Evolutionary conservation across 2,888 invertebrate genomes (phyloP).

Genomic region (Alviniconcha strummeri): DNA sequence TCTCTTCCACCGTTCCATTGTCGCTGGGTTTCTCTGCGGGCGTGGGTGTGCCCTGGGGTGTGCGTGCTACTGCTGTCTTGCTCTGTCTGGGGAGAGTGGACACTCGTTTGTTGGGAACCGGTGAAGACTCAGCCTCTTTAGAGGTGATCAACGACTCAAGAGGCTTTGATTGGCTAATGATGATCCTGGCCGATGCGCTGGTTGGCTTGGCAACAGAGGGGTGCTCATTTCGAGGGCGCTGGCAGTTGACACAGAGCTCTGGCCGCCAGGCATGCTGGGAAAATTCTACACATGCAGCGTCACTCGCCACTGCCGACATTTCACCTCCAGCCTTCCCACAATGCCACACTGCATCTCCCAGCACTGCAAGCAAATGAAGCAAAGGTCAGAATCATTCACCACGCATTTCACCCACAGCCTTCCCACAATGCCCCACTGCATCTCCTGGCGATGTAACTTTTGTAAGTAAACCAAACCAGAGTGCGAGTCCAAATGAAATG

Average conservation of each 20-base stretch:
- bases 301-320: constrained; percentile 5
- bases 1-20: too few species aligned
- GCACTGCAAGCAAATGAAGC: not conserved
- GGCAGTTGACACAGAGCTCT: constrained; percentile 65
- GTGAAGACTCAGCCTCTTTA: not conserved
- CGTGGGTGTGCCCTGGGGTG: too few species aligned
- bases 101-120: constrained; percentile 2
- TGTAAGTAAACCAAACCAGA: constrained; percentile 14
- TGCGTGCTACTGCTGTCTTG: not conserved
- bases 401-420: constrained; percentile 4
- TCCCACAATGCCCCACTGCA: constrained; percentile 10
- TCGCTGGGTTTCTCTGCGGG: too few species aligned
- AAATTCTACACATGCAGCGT: constrained; percentile 60
- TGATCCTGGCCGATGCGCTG: not conserved
- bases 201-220: constrained; percentile 20
- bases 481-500: not conserved
- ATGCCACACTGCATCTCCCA: constrained; percentile 26
- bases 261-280: constrained; percentile 67
- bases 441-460: constrained; percentile 18
- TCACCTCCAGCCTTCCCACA: not conserved
- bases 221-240: constrained; percentile 60
- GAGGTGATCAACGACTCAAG: not conserved
- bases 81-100: not conserved
- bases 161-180: constrained; percentile 13
- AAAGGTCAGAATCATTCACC: constrained; percentile 29